Percentiles rank a stretch among this genome's conserved stretches.
phyloP scores from a whole-genome alignment of 2,888 invertebrate genomes.

The Drosophila peninsularis region DNA sequence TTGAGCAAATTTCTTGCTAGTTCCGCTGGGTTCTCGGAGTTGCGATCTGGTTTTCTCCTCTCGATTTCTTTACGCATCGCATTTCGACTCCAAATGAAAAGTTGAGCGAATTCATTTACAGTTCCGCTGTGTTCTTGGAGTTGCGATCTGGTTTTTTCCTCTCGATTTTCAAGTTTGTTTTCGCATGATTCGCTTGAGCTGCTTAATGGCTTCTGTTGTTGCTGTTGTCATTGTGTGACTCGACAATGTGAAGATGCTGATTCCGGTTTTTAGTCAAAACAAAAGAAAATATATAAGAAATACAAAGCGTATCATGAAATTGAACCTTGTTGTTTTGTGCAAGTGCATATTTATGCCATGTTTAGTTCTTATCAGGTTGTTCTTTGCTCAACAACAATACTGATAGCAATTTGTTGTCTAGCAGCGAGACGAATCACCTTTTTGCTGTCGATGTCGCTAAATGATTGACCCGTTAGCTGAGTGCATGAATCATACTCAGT shows the following conservation, averaged over 20 bases:
- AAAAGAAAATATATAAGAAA: constrained; percentile 26
- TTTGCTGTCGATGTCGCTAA: background rate
- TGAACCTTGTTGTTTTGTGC: constrained; percentile 10
- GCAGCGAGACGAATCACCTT: constrained; percentile 4
- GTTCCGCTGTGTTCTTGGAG: constrained; percentile 27
- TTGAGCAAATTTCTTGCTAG: constrained; percentile 9
- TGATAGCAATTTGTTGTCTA: constrained; percentile 26
- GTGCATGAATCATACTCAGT: constrained; percentile 25
- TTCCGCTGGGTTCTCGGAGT: constrained; percentile 29
- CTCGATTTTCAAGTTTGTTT: constrained; percentile 53
- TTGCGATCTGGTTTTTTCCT: constrained; percentile 56
- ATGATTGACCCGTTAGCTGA: constrained; percentile 5
- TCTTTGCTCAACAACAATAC: constrained; percentile 26
- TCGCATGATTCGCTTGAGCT: constrained; percentile 46
- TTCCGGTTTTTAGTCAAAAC: constrained; percentile 67
- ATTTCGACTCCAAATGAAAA: constrained; percentile 3
- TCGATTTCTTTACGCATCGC: constrained; percentile 37
- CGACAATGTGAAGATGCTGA: constrained; percentile 44
- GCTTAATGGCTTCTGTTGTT: constrained; percentile 8
- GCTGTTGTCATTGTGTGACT: constrained; percentile 30
- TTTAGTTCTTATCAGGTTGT: constrained; percentile 38
- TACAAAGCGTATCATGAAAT: constrained; percentile 52
- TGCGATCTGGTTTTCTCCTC: constrained; percentile 53
- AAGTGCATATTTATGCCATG: constrained; percentile 38
- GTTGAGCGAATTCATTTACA: constrained; percentile 14